Percentiles rank a stretch among this genome's conserved stretches.
Conservation (phyloP, 2,888 invertebrate genomes). For the Julus scandinavius region DNA sequence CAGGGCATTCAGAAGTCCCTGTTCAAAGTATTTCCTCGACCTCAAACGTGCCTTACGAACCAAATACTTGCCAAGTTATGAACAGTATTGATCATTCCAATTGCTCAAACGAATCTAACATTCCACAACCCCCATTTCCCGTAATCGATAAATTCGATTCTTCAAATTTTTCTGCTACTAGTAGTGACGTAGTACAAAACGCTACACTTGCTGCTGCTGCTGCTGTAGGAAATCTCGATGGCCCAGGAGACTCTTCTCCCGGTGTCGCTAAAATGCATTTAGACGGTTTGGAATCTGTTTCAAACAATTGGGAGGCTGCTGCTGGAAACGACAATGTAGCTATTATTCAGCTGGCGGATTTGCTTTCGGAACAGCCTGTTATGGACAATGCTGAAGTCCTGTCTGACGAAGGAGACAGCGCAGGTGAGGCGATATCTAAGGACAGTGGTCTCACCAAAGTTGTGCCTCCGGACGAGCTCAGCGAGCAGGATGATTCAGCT, state of each 20-base stretch:
- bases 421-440: not conserved
- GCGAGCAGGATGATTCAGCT: conserved; percentile 56
- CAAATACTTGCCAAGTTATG: not conserved
- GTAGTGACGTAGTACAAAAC: not conserved
- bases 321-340: conserved; percentile 29
- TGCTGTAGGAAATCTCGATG: not conserved
- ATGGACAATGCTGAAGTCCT: conserved; percentile 10
- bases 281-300: not conserved
- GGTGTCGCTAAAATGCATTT: conserved; percentile 44
- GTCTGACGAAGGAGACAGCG: not conserved
- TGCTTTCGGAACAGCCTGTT: not conserved
- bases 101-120: conserved; percentile 42
- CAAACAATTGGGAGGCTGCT: conserved; percentile 46
- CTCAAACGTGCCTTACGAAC: not conserved
- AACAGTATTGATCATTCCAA: conserved; percentile 38
- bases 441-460: conserved; percentile 19
- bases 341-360: conserved; percentile 50
- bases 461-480: conserved; percentile 60
- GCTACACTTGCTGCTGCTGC: conserved; percentile 20
- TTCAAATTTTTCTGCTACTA: conserved; percentile 24
- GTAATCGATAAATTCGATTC: conserved; percentile 33
- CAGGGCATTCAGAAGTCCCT: not conserved
- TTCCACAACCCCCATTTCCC: conserved; percentile 21
- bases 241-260: not conserved
- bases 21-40: not conserved